Evolutionary conservation across 2,113 vertebrate species (phyloP), one percentile per base, ranked within the genome.

Genomic region (Ophthalmolycus amberensis): DNA sequence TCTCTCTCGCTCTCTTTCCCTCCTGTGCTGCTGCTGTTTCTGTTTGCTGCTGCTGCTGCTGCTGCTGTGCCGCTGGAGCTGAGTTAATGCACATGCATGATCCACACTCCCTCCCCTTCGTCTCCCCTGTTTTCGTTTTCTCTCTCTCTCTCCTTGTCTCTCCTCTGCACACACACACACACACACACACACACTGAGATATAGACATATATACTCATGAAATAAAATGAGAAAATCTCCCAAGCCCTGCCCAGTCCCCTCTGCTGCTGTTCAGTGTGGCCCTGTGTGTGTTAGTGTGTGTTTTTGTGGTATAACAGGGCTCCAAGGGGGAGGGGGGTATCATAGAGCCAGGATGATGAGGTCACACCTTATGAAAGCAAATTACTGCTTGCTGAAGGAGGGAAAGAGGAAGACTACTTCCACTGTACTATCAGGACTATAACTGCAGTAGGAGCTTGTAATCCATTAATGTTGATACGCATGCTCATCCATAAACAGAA

Each of bases 281-380:
- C 25, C 25, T 25, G 27, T 20, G 52, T 62, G 71, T 67, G 62
- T 60, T 70, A 9, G 52, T 60, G 63, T 60, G 63, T n/a, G 50
- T 69, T 50, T 54, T 56, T 18, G 65, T 83, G 94, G 90, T 94
- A 93, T 91, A 94, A 90, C 77, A 80, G 90, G 48, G 32, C 88
- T 89, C 87, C 32, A 42, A 75, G 70, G 91, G 90, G 95, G 93
- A 97, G 95, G 95, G 94, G 96, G 93, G 93, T 2, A 93, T 95
- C 92, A 93, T 91, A 92, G 93, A 94, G 95, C 92, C 94, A 95
- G 95, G 94, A 96, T 93, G 96, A 96, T 96, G 96, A 98, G 96
- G 97, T 97, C 96, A 97, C 96, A 96, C 94, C 95, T 96, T 94
- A 96, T 96, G 94, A 95, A 95, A 96, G 96, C 96, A 96, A 96